A percentile compares a stretch with the other conserved stretches of the same genome.
Conservation (phyloP, 1,140 invertebrate genomes). For the Lordiphosa stackelbergi region DNA sequence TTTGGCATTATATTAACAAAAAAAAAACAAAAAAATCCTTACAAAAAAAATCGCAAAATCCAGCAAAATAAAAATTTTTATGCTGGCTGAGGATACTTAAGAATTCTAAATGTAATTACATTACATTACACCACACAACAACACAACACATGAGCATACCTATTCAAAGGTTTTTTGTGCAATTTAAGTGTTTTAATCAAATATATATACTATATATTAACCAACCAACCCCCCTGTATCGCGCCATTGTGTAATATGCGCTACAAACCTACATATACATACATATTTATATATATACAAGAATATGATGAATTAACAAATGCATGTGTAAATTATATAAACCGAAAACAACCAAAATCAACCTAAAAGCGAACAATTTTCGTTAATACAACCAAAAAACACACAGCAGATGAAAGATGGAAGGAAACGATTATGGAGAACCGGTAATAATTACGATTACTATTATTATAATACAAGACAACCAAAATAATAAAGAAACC, state of each 20-base stretch:
- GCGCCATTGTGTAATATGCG: slow-evolving; percentile 72
- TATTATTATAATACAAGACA: slow-evolving; percentile 65
- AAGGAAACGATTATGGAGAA: slow-evolving; percentile 42
- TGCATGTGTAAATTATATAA: slow-evolving; percentile 67
- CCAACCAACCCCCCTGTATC: no score
- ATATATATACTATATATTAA: no score
- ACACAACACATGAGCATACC: slow-evolving; percentile 55
- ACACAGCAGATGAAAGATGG: slow-evolving; percentile 31
- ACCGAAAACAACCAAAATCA: slow-evolving; percentile 35
- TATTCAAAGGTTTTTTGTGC: slow-evolving; percentile 73
- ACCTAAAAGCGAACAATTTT: slow-evolving; percentile 35
- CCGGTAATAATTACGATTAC: slow-evolving; percentile 65
- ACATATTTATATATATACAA: slow-evolving; percentile 24
- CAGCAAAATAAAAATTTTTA: slow-evolving; percentile 60
- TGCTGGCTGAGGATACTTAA: slow-evolving; percentile 60
- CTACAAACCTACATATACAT: slow-evolving; percentile 36
- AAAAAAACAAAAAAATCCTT: slow-evolving; percentile 11
- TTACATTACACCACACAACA: slow-evolving; percentile 4
- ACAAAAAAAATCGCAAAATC: slow-evolving; percentile 62
- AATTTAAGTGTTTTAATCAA: slow-evolving; percentile 58
- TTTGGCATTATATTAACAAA: slow-evolving; percentile 37
- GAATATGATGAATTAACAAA: slow-evolving; percentile 19
- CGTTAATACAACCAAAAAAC: slow-evolving; percentile 22
- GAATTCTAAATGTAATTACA: slow-evolving; percentile 16
- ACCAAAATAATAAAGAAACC: slow-evolving; percentile 63